Evolutionary conservation across 1,140 invertebrate species (phyloP).

Genomic region (Panonychus citri): DNA sequence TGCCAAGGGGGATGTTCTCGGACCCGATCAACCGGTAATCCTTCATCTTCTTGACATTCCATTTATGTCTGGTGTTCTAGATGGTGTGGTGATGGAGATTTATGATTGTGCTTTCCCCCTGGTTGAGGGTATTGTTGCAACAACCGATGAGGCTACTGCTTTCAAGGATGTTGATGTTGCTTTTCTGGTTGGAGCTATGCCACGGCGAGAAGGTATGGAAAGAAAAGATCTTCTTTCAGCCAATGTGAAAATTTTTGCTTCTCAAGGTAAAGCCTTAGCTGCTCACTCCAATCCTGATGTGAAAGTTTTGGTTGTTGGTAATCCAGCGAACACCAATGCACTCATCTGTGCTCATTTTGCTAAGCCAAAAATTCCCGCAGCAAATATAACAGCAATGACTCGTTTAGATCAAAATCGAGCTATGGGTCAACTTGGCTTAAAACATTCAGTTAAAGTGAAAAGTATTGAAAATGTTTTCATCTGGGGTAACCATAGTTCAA

Average conservation of each 20-base stretch:
- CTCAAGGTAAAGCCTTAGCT: constrained; percentile 69
- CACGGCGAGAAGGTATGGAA: constrained; percentile 94
- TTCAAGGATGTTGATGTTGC: constrained; percentile 92
- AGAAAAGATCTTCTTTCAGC: constrained; percentile 83
- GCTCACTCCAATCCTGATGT: constrained; percentile 79
- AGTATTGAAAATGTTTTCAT: constrained; percentile 78
- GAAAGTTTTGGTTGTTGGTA: constrained; percentile 85
- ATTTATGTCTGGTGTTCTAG: constrained; percentile 74
- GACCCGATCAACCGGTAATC: constrained; percentile 59
- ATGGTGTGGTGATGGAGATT: constrained; percentile 93
- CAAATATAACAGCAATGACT: constrained; percentile 96
- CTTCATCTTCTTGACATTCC: constrained; percentile 85
- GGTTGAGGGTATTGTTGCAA: constrained; percentile 54
- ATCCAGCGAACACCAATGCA: constrained; percentile 98
- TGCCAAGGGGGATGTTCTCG: constrained; percentile 90
- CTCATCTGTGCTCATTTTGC: constrained; percentile 86
- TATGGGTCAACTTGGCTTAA: constrained; percentile 40
- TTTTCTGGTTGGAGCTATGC: constrained; percentile 97
- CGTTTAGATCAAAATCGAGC: constrained; percentile 93
- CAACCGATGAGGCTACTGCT: constrained; percentile 58
- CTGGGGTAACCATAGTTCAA: constrained; percentile 98
- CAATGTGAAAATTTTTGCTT: constrained; percentile 97
- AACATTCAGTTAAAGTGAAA: constrained; percentile 34
- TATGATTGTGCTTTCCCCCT: constrained; percentile 86
- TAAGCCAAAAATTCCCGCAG: constrained; percentile 69